Evolutionary conservation across 2,113 vertebrate species (phyloP).

Genomic region (Entosphenus tridentatus): DNA sequence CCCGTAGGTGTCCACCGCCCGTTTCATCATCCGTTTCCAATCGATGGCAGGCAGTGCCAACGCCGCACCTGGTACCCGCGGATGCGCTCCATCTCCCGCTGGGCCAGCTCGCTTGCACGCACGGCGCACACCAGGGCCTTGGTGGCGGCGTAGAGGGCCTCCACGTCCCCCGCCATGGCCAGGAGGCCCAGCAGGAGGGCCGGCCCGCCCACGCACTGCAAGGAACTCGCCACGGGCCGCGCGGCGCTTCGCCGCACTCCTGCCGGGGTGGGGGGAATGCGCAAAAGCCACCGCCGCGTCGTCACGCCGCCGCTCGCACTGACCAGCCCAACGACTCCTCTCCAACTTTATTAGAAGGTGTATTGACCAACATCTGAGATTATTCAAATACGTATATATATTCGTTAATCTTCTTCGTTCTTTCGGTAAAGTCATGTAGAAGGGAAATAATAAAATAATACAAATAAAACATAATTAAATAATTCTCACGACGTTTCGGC

Average conservation of each 20-base stretch:
- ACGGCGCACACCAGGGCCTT: slow-evolving; percentile 92
- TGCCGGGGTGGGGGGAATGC: slow-evolving; percentile 14
- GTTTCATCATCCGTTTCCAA: too few relatives aligned
- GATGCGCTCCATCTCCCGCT: slow-evolving; percentile 97
- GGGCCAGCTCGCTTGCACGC: slow-evolving; percentile 81
- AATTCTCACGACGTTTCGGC: too few relatives aligned
- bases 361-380: too few relatives aligned
- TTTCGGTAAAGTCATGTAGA: too few relatives aligned
- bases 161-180: slow-evolving; percentile 92
- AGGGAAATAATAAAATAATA: too few relatives aligned
- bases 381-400: too few relatives aligned
- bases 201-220: slow-evolving; percentile 83
- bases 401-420: too few relatives aligned
- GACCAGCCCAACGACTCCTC: too few relatives aligned
- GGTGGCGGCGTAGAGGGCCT: slow-evolving; percentile 82
- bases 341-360: too few relatives aligned
- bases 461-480: too few relatives aligned
- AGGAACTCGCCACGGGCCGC: slow-evolving; percentile 73
- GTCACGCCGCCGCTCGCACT: neutral
- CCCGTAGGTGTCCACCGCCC: too few relatives aligned
- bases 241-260: slow-evolving; percentile 77
- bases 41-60: neutral
- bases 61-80: slow-evolving; percentile 66
- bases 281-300: neutral
- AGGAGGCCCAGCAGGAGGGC: slow-evolving; percentile 86